Conservation (phyloP, 2,888 invertebrate species). For the Orchestes rusci region DNA sequence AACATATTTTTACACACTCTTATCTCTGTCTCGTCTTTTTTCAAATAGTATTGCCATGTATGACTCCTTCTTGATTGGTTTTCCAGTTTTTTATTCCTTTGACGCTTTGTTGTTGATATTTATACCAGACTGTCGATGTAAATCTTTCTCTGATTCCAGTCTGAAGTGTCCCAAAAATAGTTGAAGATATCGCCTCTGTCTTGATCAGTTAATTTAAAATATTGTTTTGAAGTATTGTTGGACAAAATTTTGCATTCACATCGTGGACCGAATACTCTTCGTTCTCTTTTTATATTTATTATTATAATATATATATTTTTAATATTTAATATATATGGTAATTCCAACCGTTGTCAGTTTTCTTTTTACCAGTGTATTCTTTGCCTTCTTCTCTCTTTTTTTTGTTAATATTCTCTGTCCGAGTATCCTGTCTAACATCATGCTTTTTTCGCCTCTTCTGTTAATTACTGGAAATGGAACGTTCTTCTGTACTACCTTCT, state of each 20-base stretch:
- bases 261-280: too few relatives aligned
- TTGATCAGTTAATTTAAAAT: too few relatives aligned
- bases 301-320: too few relatives aligned
- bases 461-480: constrained; percentile 10
- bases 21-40: neutral
- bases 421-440: constrained; percentile 6
- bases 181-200: too few relatives aligned
- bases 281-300: too few relatives aligned
- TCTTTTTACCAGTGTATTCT: neutral
- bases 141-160: too few relatives aligned
- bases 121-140: too few relatives aligned
- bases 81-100: neutral
- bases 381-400: constrained; percentile 2
- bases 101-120: too few relatives aligned
- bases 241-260: too few relatives aligned
- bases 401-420: constrained; percentile 13
- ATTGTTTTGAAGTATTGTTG: too few relatives aligned
- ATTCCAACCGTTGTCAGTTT: constrained; percentile 1
- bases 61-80: neutral
- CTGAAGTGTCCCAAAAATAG: too few relatives aligned
- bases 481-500: constrained; percentile 13
- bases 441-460: constrained; percentile 10
- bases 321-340: too few relatives aligned
- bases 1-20: neutral
- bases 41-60: neutral